These are phyloP conservation scores for Falcunculus frontatus DNA, from an alignment of 2,113 vertebrate genomes.

Conservation along the genomic window DNA sequence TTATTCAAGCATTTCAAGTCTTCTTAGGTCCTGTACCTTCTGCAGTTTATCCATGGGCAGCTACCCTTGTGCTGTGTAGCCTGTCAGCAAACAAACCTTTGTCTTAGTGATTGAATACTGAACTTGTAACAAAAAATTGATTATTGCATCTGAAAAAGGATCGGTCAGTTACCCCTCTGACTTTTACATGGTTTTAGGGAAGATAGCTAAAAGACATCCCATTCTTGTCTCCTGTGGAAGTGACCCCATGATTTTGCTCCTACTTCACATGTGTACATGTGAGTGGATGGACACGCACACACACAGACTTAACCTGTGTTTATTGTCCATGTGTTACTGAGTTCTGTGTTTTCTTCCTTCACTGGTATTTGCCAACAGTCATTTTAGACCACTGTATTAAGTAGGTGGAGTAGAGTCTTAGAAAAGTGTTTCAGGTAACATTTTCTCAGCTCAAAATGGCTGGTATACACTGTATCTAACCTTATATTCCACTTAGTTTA, in stretches of 20 bases:
- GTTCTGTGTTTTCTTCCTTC: not conserved
- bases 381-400: not conserved
- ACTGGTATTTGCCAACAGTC: not conserved
- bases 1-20: not conserved
- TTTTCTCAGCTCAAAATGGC: not conserved
- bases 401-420: not conserved
- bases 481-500: not conserved
- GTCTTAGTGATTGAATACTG: not conserved
- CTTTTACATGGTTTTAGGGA: not conserved
- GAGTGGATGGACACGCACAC: not conserved
- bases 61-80: not conserved
- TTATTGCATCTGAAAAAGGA: not conserved
- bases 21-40: not conserved
- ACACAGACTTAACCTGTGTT: not conserved
- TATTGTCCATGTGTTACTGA: not conserved
- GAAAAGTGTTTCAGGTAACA: not conserved
- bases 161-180: not conserved
- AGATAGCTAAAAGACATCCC: not conserved
- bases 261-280: accelerated
- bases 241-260: not conserved
- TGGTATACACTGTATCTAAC: not conserved
- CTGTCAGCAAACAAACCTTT: not conserved
- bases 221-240: not conserved
- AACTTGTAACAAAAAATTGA: not conserved
- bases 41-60: not conserved